A percentile compares a stretch with the other conserved stretches of the same genome.
Conservation (phyloP, 2,888 invertebrate species). For the Branchipolynoe longqiensis region DNA sequence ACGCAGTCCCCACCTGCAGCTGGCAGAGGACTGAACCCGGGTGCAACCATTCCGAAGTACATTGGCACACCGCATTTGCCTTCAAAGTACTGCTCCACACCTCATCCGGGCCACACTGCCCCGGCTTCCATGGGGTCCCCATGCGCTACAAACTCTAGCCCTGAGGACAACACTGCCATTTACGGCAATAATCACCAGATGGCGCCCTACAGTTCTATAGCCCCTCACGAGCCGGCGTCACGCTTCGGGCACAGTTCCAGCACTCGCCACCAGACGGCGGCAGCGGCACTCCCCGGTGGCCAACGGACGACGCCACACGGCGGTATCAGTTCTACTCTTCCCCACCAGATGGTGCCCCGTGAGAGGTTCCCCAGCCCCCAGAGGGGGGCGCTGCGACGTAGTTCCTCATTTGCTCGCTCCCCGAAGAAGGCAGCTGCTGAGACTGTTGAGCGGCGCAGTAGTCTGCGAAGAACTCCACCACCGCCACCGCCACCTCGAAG, state of each 20-base stretch:
- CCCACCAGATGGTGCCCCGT: background rate
- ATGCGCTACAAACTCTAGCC: background rate
- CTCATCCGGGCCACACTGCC: background rate
- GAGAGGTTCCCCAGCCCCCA: background rate
- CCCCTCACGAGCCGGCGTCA: background rate
- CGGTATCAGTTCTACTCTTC: too few relatives aligned
- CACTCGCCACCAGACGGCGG: background rate
- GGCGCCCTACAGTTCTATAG: background rate
- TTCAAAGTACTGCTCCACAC: background rate
- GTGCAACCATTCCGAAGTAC: background rate
- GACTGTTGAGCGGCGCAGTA: too few relatives aligned
- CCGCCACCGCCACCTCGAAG: conserved; percentile 24
- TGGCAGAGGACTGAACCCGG: background rate
- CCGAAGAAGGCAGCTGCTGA: too few relatives aligned
- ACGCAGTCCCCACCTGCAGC: conserved; percentile 50
- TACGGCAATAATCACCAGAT: background rate
- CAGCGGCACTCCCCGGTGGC: background rate
- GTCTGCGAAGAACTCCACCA: conserved; percentile 7
- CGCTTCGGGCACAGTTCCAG: background rate
- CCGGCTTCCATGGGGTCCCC: background rate
- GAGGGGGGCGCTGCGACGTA: too few relatives aligned
- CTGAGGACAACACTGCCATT: too few relatives aligned
- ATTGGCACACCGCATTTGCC: background rate
- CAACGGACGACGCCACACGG: background rate
- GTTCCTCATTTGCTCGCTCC: too few relatives aligned